Evolutionary conservation across 2,888 invertebrate genomes (phyloP).

Genomic region (Leptopterna dolabrata): DNA sequence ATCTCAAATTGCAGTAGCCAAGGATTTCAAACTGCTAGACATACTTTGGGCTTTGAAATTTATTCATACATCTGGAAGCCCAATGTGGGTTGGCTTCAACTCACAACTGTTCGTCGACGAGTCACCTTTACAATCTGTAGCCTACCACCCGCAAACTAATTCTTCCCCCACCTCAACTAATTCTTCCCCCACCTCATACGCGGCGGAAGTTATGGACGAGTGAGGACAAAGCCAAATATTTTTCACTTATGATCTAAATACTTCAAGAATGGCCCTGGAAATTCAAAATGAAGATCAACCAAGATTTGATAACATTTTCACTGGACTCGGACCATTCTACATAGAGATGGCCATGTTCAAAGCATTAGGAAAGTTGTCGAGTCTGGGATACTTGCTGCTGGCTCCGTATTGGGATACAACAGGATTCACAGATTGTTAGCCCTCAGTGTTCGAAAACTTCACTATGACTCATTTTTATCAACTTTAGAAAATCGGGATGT

Average conservation of each 20-base stretch:
- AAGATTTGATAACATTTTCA: not conserved
- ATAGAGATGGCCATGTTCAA: conserved; percentile 20
- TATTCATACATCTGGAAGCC: not conserved
- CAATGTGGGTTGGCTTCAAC: conserved; percentile 31
- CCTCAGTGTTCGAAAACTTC: not conserved
- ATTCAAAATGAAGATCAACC: not conserved
- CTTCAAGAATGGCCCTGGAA: conserved; percentile 19
- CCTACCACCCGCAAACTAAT: conserved; percentile 22
- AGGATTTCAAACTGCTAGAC: not conserved
- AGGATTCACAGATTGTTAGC: not conserved
- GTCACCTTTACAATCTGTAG: not conserved
- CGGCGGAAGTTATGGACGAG: not conserved
- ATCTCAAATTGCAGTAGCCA: not conserved
- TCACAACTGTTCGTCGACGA: not conserved
- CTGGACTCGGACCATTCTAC: not conserved
- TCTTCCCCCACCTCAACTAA: not conserved
- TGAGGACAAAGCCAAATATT: not conserved
- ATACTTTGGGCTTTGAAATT: not conserved
- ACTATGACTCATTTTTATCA: not conserved
- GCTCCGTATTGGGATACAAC: not conserved
- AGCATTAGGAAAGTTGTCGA: conserved; percentile 16
- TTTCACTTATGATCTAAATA: conserved; percentile 4
- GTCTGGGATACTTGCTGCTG: not conserved
- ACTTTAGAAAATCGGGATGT: not conserved
- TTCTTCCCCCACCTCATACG: not conserved